phyloP scores from a whole-genome alignment of 2,797 vertebrate genomes.

The Ptychadena robeensis region DNA sequence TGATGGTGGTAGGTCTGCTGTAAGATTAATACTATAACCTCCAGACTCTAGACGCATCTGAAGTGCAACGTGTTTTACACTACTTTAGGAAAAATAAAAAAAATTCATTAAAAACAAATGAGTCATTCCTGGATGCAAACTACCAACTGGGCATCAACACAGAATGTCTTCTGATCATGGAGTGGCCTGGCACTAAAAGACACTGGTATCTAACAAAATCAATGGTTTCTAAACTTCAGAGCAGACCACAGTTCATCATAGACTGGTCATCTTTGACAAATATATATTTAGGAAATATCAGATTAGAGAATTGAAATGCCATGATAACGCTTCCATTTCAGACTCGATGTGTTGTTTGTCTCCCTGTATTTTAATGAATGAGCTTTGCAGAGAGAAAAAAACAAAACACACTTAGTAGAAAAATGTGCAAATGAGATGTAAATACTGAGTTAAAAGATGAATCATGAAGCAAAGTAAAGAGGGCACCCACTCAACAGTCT shows the following conservation, averaged over 20 bases:
- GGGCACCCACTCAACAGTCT: slow-evolving; percentile 50
- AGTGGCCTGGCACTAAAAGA: too few species aligned
- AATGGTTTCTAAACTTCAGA: background rate
- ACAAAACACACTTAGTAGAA: background rate
- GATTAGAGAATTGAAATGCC: background rate
- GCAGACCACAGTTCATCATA: background rate
- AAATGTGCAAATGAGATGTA: slow-evolving; percentile 57
- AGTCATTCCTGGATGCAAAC: too few species aligned
- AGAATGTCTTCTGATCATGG: too few species aligned
- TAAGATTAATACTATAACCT: too few species aligned
- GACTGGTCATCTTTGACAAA: background rate
- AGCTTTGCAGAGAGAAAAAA: background rate
- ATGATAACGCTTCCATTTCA: background rate
- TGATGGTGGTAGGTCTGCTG: too few species aligned
- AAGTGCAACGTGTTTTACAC: too few species aligned
- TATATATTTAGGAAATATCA: background rate
- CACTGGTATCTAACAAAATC: too few species aligned
- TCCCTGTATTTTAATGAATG: slow-evolving; percentile 54
- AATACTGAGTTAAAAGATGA: slow-evolving; percentile 49
- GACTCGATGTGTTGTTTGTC: background rate
- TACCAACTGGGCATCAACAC: too few species aligned
- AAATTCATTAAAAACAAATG: too few species aligned
- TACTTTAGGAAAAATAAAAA: too few species aligned
- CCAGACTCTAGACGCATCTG: too few species aligned
- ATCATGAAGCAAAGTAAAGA: slow-evolving; percentile 41